phyloP scores from a whole-genome alignment of 2,888 invertebrate species.

The Yponomeuta malinellus region DNA sequence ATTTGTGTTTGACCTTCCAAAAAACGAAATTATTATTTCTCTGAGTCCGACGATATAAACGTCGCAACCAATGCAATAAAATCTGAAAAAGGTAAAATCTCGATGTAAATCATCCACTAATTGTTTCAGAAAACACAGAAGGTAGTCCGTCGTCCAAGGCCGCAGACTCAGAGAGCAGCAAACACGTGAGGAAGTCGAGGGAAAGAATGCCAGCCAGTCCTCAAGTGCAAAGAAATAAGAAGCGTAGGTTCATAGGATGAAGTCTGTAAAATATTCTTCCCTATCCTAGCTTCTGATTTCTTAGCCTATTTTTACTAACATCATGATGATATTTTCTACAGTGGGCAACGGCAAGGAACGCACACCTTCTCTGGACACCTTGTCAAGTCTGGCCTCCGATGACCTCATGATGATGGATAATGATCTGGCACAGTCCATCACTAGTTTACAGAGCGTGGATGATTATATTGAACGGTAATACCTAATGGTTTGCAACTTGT shows the following conservation, averaged over 20 bases:
- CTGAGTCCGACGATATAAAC: no score
- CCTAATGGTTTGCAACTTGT: neutral
- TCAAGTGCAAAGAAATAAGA: constrained; percentile 57
- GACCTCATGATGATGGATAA: constrained; percentile 93
- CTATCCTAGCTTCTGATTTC: neutral
- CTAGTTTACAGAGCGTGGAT: constrained; percentile 72
- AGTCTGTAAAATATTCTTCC: neutral
- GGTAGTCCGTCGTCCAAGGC: constrained; percentile 56
- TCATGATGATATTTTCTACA: constrained; percentile 23
- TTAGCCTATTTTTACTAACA: neutral
- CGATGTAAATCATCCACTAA: neutral
- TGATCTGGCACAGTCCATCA: constrained; percentile 79
- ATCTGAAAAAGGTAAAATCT: no score
- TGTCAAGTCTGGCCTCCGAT: constrained; percentile 92
- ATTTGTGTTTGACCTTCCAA: no score
- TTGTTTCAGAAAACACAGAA: constrained; percentile 54
- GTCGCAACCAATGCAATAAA: neutral
- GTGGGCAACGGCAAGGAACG: constrained; percentile 65
- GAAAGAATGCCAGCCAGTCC: constrained; percentile 60
- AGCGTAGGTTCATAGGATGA: constrained; percentile 40
- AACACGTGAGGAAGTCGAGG: constrained; percentile 54
- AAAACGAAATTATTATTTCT: no score
- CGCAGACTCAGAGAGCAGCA: constrained; percentile 55
- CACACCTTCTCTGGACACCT: constrained; percentile 85
- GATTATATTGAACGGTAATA: constrained; percentile 75